Evolutionary conservation across 1,140 invertebrate genomes (phyloP).

Genomic region (Pteromalus puparum): DNA sequence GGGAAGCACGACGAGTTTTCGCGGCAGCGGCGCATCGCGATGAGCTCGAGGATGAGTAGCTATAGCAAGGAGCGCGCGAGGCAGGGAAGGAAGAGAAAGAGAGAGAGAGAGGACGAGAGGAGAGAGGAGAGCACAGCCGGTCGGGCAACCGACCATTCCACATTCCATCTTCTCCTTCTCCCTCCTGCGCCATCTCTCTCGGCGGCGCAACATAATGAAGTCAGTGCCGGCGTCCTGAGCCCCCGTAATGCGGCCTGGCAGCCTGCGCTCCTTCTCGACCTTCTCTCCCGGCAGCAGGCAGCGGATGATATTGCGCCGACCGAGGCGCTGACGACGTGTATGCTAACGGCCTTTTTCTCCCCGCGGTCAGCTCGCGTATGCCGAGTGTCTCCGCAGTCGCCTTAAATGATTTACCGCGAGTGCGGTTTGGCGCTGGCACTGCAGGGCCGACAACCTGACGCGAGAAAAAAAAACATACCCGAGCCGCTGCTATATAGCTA

Average conservation of each 20-base stretch:
- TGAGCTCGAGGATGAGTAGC: not conserved
- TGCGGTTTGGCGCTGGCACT: not conserved
- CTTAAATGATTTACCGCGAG: not conserved
- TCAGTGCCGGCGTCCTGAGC: constrained; percentile 65
- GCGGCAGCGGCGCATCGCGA: no score
- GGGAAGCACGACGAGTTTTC: not conserved
- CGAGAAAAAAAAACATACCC: not conserved
- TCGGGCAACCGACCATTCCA: constrained; percentile 67
- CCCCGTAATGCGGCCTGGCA: not conserved
- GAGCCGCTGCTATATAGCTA: not conserved
- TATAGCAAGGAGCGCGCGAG: not conserved
- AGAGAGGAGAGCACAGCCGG: constrained; percentile 38
- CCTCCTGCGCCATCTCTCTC: constrained; percentile 52
- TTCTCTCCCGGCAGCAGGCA: no score
- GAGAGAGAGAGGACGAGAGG: not conserved
- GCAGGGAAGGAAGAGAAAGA: not conserved
- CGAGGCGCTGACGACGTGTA: not conserved
- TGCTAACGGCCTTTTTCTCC: not conserved
- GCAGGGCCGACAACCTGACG: not conserved
- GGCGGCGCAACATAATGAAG: constrained; percentile 67
- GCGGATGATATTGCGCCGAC: not conserved
- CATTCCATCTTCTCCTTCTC: constrained; percentile 62
- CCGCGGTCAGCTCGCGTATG: not conserved
- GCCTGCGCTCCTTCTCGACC: no score
- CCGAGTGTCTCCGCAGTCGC: not conserved